These are phyloP conservation scores for Celastrina argiolus DNA, from an alignment of 2,888 invertebrate species.

Conservation along the genomic window DNA sequence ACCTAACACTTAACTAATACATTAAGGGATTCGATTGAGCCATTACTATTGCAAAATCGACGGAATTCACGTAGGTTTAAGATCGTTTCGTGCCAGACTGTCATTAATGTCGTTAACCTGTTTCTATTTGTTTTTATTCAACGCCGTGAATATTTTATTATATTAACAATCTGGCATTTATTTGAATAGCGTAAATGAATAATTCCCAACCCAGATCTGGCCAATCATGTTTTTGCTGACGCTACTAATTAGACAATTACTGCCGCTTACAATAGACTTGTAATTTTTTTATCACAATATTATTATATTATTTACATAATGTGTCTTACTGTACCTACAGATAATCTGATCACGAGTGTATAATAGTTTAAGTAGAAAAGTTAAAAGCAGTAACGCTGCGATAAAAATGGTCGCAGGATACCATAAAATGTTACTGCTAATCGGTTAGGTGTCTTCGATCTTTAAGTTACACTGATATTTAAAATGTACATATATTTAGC, in stretches of 20 bases:
- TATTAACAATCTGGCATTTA: background rate
- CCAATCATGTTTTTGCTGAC: background rate
- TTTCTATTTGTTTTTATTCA: slow-evolving; percentile 22
- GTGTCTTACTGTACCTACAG: too few species aligned
- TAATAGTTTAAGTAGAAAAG: background rate
- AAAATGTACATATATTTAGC: background rate
- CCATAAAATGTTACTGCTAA: slow-evolving; percentile 1
- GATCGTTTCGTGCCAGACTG: slow-evolving; percentile 27
- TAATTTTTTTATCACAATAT: background rate
- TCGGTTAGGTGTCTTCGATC: background rate
- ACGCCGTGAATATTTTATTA: slow-evolving; percentile 10
- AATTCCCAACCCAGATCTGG: slow-evolving; percentile 5
- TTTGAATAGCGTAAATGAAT: slow-evolving; percentile 7
- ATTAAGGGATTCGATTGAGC: slow-evolving; percentile 23
- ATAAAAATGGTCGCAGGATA: background rate
- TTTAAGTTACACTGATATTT: background rate
- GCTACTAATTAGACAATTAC: background rate
- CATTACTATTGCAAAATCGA: slow-evolving; percentile 24
- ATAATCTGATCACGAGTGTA: background rate
- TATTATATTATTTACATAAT: background rate
- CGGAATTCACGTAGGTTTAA: slow-evolving; percentile 17
- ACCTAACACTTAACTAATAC: background rate
- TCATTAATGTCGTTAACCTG: slow-evolving; percentile 26
- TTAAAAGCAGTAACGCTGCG: background rate
- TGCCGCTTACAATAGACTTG: background rate